Percentiles rank a stretch among this genome's conserved stretches.
These are phyloP conservation scores for Aporophyla lueneburgensis DNA, from an alignment of 2,888 invertebrate genomes.

Conservation along the genomic window DNA sequence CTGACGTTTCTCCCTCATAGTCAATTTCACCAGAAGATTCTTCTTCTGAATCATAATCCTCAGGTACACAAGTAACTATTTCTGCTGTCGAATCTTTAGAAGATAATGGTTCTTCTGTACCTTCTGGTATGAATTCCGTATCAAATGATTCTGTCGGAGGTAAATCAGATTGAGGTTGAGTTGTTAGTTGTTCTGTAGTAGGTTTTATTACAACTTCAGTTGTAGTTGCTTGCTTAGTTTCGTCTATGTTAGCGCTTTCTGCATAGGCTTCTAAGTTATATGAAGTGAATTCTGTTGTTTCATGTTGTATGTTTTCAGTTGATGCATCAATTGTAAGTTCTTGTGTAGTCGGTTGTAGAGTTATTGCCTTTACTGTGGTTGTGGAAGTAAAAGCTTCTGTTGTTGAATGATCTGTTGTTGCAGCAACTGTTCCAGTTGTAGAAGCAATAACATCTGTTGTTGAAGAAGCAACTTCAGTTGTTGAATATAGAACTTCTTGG, in stretches of 20 bases:
- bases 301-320: background rate
- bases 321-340: background rate
- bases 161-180: background rate
- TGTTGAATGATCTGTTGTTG: background rate
- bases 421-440: background rate
- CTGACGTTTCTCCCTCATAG: background rate
- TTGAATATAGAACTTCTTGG: background rate
- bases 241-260: background rate
- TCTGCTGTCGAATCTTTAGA: slow-evolving; percentile 1
- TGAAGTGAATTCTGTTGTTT: background rate
- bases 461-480: background rate
- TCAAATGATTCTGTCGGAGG: background rate
- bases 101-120: background rate
- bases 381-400: background rate
- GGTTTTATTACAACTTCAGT: background rate
- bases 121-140: background rate
- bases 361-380: background rate
- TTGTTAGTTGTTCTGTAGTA: slow-evolving; percentile 3
- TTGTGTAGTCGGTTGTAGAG: background rate
- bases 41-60: slow-evolving; percentile 32
- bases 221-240: slow-evolving; percentile 1
- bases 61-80: slow-evolving; percentile 3
- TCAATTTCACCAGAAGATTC: slow-evolving; percentile 20
- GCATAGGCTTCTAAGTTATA: background rate
- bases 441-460: background rate